Percentiles rank a stretch among this genome's conserved stretches.
Conservation (phyloP, 1,140 invertebrate species). For the Caerostris extrusa region DNA sequence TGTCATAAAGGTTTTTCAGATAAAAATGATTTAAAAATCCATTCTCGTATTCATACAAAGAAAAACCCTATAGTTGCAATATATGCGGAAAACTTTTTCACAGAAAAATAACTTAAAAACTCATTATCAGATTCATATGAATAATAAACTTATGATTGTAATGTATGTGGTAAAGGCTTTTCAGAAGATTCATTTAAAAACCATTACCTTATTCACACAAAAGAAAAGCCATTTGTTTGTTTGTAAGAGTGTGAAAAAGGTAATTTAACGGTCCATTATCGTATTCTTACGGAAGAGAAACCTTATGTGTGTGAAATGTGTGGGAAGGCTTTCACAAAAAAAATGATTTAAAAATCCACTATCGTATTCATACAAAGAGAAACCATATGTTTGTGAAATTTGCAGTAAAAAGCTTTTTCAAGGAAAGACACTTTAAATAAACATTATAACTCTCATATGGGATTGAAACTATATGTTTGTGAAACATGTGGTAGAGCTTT, state of each 20-base stretch:
- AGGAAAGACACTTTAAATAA: background rate
- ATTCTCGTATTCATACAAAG: conserved; percentile 28
- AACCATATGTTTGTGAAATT: background rate
- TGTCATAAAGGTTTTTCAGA: background rate
- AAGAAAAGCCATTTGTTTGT: background rate
- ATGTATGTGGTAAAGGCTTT: background rate
- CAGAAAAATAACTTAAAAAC: background rate
- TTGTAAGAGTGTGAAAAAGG: no score
- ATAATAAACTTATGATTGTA: background rate
- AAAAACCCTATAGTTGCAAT: conserved; percentile 8
- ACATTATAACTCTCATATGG: background rate
- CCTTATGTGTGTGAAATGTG: no score
- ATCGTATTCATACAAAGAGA: no score
- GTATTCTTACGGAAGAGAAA: no score
- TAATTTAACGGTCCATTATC: no score
- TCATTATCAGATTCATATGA: background rate
- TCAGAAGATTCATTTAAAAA: background rate
- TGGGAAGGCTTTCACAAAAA: no score
- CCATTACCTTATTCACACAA: background rate
- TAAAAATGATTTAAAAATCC: background rate
- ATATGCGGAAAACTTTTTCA: background rate
- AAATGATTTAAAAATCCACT: no score
- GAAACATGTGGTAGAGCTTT: background rate
- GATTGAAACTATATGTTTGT: background rate
- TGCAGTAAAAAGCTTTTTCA: background rate